Conservation (phyloP, 1,140 invertebrate genomes). For the Prorops nasuta region DNA sequence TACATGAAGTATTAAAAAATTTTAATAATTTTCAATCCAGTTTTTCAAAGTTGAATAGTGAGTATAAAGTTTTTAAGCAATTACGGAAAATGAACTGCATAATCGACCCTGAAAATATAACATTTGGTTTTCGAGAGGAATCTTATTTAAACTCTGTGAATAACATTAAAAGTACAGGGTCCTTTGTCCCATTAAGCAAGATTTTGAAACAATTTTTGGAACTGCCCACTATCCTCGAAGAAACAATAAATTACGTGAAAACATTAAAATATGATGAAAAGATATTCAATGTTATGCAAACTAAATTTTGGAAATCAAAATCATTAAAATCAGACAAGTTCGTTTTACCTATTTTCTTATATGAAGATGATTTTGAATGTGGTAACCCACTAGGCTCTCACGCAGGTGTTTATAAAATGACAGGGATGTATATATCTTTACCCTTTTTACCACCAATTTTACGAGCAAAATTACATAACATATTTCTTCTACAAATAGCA, state of each 20-base stretch:
- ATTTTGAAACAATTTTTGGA: conserved; percentile 21
- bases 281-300: conserved; percentile 19
- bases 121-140: conserved; percentile 8
- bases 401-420: conserved; percentile 20
- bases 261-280: conserved; percentile 1
- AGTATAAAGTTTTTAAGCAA: neutral
- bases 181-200: conserved; percentile 12
- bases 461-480: conserved; percentile 17
- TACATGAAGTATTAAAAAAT: too few species aligned
- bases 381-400: conserved; percentile 21
- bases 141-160: neutral
- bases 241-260: conserved; percentile 13
- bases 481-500: conserved; percentile 20
- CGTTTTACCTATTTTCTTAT: conserved; percentile 19
- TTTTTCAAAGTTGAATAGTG: neutral
- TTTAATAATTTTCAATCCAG: neutral
- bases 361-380: conserved; percentile 25
- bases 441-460: conserved; percentile 20
- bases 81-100: conserved; percentile 1
- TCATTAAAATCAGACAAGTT: neutral
- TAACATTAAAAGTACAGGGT: neutral
- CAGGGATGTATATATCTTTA: conserved; percentile 16
- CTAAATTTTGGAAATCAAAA: conserved; percentile 15
- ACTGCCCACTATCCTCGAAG: conserved; percentile 12
- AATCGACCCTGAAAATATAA: conserved; percentile 4